Percentiles rank a stretch among this genome's conserved stretches.
Conservation (phyloP, 1,140 invertebrate genomes). For the Leguminivora glycinivorella region DNA sequence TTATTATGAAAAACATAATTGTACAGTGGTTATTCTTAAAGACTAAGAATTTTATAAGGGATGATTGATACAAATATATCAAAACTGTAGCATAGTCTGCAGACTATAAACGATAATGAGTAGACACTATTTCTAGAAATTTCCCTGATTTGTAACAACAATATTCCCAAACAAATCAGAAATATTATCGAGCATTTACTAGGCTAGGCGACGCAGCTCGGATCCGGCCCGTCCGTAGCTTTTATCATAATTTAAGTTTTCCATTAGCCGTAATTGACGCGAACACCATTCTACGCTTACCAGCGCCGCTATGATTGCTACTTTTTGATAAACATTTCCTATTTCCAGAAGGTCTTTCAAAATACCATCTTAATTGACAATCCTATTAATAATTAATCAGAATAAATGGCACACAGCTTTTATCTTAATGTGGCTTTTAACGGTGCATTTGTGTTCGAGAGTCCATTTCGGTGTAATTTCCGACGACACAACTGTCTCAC, state of each 20-base stretch:
- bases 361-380: slow-evolving; percentile 72
- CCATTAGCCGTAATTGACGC: slow-evolving; percentile 78
- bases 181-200: neutral
- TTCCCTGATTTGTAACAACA: too few species aligned
- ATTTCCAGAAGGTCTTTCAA: slow-evolving; percentile 66
- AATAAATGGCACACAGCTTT: slow-evolving; percentile 71
- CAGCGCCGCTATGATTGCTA: slow-evolving; percentile 64
- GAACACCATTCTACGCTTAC: slow-evolving; percentile 78
- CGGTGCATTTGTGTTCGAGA: slow-evolving; percentile 65
- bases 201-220: slow-evolving; percentile 25
- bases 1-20: too few species aligned
- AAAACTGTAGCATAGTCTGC: too few species aligned
- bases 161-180: too few species aligned
- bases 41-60: too few species aligned
- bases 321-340: slow-evolving; percentile 76
- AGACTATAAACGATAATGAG: too few species aligned
- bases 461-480: slow-evolving; percentile 69
- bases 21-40: too few species aligned
- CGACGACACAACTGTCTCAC: slow-evolving; percentile 54
- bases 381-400: slow-evolving; percentile 75
- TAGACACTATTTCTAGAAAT: too few species aligned
- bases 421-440: slow-evolving; percentile 74
- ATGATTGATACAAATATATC: too few species aligned
- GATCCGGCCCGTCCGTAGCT: slow-evolving; percentile 66
- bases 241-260: slow-evolving; percentile 80